Evolutionary conservation across 2,113 vertebrate genomes (phyloP), one percentile per base, ranked within the genome.

Genomic region (Gadus macrocephalus): DNA sequence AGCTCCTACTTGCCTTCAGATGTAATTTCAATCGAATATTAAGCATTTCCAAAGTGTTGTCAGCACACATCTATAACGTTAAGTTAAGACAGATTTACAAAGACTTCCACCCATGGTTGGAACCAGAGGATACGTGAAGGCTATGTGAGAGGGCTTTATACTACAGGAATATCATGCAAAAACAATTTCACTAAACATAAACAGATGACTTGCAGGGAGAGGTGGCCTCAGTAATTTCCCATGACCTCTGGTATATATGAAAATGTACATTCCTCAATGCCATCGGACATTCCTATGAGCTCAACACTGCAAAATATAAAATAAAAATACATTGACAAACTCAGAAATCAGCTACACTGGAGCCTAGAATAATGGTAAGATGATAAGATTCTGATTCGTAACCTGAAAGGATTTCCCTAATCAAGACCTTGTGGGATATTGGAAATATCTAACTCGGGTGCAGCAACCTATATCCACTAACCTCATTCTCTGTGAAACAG

Each of bases 141-240:
- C 74, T 25, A 25, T 25, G 31, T 35, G 31, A 35, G 12, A 49
- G 42, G 5, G 38, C 25, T 28, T 56, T 1, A 67, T 25, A 69
- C 9, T 42, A 2, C 31, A 8, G 15, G 14, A 28, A 14, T 11
- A 42, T 53, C 19, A 64, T 58, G 62, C 35, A 49, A 73, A 86
- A 63, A 17, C 1, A 22, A 25, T 71, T 62, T 49, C 60, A 62
- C 53, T 71, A 31, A 27, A 16, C 27, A 19, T 53, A 80, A 69
- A 86, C 35, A 28, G 86, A 81, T 78, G 76, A 73, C 66, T 70
- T 53, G 67, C 66, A 67, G n/a, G 31, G 53, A 15, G 55, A 65
- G 42, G 55, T 72, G 74, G 28, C 58, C 56, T 58, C 59, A 61
- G 42, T 76, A 42, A 70, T 86, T 91, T 89, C 85, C 82, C 85